These are phyloP conservation scores for Etheostoma cragini DNA, from an alignment of 2,113 vertebrate genomes.

Conservation along the genomic window DNA sequence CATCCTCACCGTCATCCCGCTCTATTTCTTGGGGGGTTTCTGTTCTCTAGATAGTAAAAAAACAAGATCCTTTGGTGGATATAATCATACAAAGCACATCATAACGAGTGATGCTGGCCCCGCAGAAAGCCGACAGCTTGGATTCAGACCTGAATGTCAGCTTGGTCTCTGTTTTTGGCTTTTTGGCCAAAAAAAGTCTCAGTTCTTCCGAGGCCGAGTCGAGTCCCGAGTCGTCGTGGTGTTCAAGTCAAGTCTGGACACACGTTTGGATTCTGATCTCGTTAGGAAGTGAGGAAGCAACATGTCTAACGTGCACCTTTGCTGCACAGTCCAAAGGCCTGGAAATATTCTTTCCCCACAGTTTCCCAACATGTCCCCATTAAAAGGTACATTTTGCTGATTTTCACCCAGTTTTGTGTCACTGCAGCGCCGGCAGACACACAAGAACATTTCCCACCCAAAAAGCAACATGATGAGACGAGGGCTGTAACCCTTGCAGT, in stretches of 20 bases:
- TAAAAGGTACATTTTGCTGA: too few relatives aligned
- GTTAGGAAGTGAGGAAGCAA: too few relatives aligned
- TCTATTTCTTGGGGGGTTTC: not conserved
- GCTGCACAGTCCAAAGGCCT: too few relatives aligned
- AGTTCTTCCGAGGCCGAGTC: constrained; percentile 7
- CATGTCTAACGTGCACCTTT: too few relatives aligned
- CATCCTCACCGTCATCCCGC: not conserved
- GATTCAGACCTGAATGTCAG: not conserved
- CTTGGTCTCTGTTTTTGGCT: not conserved
- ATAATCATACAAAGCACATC: not conserved
- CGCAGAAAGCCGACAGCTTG: not conserved
- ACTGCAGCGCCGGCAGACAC: too few relatives aligned
- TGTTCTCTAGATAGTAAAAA: not conserved
- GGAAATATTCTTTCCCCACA: too few relatives aligned
- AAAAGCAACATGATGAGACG: too few relatives aligned
- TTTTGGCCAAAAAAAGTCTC: not conserved
- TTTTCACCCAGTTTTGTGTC: too few relatives aligned
- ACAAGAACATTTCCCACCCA: too few relatives aligned
- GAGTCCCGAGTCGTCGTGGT: not conserved
- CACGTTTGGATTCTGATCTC: too few relatives aligned
- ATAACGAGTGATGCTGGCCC: not conserved
- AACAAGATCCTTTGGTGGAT: not conserved
- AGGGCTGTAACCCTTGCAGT: too few relatives aligned
- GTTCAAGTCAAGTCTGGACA: not conserved
- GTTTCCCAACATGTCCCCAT: too few relatives aligned